Base-by-base conservation (phyloP, 2,888 invertebrate species). In the Drosophila leonis region DNA sequence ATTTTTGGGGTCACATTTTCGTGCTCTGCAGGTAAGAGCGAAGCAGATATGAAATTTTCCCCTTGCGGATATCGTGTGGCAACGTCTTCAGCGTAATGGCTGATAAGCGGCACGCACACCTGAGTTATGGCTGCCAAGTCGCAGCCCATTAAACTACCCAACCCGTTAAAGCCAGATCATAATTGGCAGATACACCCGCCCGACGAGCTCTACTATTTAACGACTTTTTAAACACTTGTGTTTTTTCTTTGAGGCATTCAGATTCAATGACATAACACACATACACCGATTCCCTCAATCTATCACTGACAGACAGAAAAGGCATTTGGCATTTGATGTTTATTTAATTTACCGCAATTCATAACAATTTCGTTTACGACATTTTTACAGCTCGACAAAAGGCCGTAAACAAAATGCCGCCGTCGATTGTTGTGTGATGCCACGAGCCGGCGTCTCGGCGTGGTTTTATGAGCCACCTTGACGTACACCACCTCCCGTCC, bases 301-400 rank as follows among this genome's bases (percentile, higher is more conserved):
- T 44, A n/a, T 24, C 42, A 29, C 33, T 33, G 49, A 71, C 52
- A 75, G 69, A 72, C 35, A 49, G 62, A 73, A 62, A 54, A 57
- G 72, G 63, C 70, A 75, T 88, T 83, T 77, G 78, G 75, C 72
- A 82, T 88, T 88, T 88, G 75, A 88, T 88, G 90, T 84, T 81
- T 82, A 90, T 90, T 90, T 88, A 88, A 88, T 88, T 90, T 79
- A 72, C 78, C 77, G 65, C 90, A 88, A 88, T 90, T 84, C 88
- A 88, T 89, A 88, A 90, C 90, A 90, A 90, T 88, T 90, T 82
- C 70, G 77, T 88, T 88, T 88, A 88, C 90, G 90, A 88, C 90
- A 80, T 87, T 90, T 88, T 84, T 88, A 84, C 82, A 84, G 74
- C 89, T 75, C 56, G 66, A 71, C 37, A 72, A 72, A 65, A 64